These are phyloP conservation scores for Aspidapion aeneum DNA, from an alignment of 2,888 invertebrate genomes.

Conservation along the genomic window DNA sequence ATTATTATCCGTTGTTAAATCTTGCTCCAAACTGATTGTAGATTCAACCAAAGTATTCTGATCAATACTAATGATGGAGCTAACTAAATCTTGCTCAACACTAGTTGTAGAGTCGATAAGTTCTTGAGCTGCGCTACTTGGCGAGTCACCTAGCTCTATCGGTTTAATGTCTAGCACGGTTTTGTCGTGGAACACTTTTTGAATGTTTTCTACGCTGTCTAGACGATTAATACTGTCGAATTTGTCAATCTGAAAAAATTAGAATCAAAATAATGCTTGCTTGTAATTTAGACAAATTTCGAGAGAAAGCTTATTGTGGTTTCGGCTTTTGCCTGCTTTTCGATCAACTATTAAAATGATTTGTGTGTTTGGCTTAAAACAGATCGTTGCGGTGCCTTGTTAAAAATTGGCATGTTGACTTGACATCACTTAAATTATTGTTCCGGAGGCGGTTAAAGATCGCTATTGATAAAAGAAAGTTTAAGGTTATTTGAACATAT, in stretches of 20 bases:
- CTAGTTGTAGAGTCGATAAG: neutral
- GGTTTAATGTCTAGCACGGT: slow-evolving; percentile 52
- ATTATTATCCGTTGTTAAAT: neutral
- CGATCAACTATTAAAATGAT: too few relatives aligned
- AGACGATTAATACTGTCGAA: slow-evolving; percentile 52
- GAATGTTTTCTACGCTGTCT: slow-evolving; percentile 51
- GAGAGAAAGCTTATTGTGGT: too few relatives aligned
- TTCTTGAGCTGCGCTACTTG: neutral
- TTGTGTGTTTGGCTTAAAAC: too few relatives aligned
- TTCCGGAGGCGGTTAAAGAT: too few relatives aligned
- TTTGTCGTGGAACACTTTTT: slow-evolving; percentile 56
- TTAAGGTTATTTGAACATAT: too few relatives aligned
- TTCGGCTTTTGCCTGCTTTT: too few relatives aligned
- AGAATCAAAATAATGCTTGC: slow-evolving; percentile 5
- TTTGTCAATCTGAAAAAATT: slow-evolving; percentile 37
- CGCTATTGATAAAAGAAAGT: too few relatives aligned
- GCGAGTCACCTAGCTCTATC: slow-evolving; percentile 1
- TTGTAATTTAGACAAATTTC: too few relatives aligned
- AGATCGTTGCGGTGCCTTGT: too few relatives aligned
- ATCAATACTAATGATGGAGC: neutral
- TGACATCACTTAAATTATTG: too few relatives aligned
- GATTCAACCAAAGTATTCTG: neutral
- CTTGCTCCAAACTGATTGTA: neutral
- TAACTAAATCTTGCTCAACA: neutral
- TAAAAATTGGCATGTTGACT: too few relatives aligned